These are phyloP conservation scores for Eulemur rufifrons DNA, from an alignment of 2,113 vertebrate genomes.

Conservation along the genomic window DNA sequence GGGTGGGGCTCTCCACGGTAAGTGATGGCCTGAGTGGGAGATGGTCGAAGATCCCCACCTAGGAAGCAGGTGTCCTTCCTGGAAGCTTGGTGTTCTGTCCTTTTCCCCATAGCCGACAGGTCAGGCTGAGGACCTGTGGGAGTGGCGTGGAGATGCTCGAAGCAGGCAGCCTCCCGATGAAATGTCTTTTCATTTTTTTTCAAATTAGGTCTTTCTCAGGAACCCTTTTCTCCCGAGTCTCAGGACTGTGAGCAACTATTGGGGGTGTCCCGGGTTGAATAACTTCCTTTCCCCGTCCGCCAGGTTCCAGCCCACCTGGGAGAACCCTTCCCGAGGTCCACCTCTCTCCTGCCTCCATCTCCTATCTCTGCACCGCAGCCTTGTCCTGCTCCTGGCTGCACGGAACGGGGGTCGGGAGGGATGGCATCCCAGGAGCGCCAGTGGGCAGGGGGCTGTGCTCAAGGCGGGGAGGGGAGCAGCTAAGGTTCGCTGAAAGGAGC, in stretches of 20 bases:
- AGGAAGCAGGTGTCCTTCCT: background rate
- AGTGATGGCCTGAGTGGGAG: too few relatives aligned
- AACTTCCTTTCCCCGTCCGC: background rate
- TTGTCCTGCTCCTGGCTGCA: background rate
- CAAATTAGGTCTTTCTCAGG: background rate
- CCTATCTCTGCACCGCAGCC: background rate
- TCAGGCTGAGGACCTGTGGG: background rate
- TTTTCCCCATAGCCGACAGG: fast-evolving
- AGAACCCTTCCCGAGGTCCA: background rate
- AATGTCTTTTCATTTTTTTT: background rate
- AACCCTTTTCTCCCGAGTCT: background rate
- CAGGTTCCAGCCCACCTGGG: background rate
- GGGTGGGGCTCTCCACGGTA: background rate
- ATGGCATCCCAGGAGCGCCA: background rate
- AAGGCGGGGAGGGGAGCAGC: background rate
- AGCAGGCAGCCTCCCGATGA: background rate
- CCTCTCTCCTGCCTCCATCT: background rate
- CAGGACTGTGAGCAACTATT: background rate
- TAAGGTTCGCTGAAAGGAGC: background rate
- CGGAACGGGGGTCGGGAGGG: background rate
- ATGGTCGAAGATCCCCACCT: fast-evolving
- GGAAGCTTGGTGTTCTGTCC: background rate
- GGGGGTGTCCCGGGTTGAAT: background rate
- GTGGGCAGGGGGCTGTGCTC: background rate
- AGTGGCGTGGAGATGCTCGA: fast-evolving